A percentile compares a stretch with the other conserved stretches of the same genome.
Conservation (phyloP, 2,888 invertebrate genomes). For the Atethmia centrago region DNA sequence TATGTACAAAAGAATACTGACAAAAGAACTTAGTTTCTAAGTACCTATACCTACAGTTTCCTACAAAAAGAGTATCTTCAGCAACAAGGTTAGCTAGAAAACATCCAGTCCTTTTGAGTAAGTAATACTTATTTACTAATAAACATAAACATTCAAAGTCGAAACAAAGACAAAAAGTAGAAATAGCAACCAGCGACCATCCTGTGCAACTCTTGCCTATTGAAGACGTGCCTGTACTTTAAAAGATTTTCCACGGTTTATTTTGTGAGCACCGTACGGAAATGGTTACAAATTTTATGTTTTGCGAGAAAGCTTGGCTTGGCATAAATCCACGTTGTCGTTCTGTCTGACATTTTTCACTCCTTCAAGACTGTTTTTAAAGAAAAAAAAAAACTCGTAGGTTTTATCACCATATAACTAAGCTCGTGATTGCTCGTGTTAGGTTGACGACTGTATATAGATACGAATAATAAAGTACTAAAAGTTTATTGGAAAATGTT, state of each 20-base stretch:
- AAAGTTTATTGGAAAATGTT: slow-evolving; percentile 48
- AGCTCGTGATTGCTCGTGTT: slow-evolving; percentile 17
- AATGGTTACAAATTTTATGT: slow-evolving; percentile 62
- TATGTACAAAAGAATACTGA: no score
- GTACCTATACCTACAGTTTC: background rate
- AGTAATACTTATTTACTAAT: slow-evolving; percentile 23
- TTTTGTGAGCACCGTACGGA: slow-evolving; percentile 57
- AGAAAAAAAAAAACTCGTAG: slow-evolving; percentile 10
- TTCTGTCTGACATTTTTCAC: slow-evolving; percentile 50
- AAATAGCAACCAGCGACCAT: slow-evolving; percentile 21
- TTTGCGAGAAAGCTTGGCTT: slow-evolving; percentile 36
- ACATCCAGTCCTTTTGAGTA: slow-evolving; percentile 7
- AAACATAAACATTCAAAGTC: slow-evolving; percentile 37
- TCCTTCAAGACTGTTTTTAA: slow-evolving; percentile 34
- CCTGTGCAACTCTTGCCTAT: slow-evolving; percentile 18
- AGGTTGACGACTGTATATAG: slow-evolving; percentile 4
- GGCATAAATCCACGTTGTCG: slow-evolving; percentile 50
- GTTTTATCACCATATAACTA: slow-evolving; percentile 25
- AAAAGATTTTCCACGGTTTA: slow-evolving; percentile 50
- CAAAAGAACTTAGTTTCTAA: background rate
- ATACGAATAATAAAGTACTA: slow-evolving; percentile 33
- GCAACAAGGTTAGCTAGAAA: background rate
- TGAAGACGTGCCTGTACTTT: slow-evolving; percentile 36
- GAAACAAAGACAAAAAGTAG: slow-evolving; percentile 33
- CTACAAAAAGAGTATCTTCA: background rate